A percentile compares a stretch with the other conserved stretches of the same genome.
phyloP scores from a whole-genome alignment of 2,888 invertebrate species.

The Eupithecia exiguata region DNA sequence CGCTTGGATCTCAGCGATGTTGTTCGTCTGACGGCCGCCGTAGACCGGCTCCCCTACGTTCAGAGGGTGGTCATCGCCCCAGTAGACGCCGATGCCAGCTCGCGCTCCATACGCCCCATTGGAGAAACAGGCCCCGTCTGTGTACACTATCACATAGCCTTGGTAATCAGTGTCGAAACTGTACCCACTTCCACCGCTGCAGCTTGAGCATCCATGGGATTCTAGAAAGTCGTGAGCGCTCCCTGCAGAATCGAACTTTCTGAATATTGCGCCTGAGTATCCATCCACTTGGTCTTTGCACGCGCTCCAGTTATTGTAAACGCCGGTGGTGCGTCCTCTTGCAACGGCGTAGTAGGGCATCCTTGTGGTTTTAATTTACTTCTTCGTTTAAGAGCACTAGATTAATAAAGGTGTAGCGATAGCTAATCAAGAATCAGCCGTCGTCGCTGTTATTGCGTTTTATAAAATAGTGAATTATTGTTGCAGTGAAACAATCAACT shows the following conservation, averaged over 20 bases:
- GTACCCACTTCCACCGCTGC: slow-evolving; percentile 15
- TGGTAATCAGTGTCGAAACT: slow-evolving; percentile 7
- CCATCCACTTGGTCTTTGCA: slow-evolving; percentile 85
- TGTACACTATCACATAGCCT: slow-evolving; percentile 88
- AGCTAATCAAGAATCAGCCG: background rate
- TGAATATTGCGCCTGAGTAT: slow-evolving; percentile 85
- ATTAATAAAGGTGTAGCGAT: background rate
- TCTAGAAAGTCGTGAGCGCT: slow-evolving; percentile 85
- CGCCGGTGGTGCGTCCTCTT: slow-evolving; percentile 85
- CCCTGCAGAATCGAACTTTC: slow-evolving; percentile 84
- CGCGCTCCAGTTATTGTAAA: slow-evolving; percentile 86
- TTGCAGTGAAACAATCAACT: background rate
- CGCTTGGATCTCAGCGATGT: slow-evolving; percentile 97
- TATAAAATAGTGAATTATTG: background rate
- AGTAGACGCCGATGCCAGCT: slow-evolving; percentile 97
- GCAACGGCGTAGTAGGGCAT: slow-evolving; percentile 87
- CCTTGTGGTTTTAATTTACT: background rate
- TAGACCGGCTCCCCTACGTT: slow-evolving; percentile 91
- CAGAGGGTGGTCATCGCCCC: slow-evolving; percentile 89
- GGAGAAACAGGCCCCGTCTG: slow-evolving; percentile 95
- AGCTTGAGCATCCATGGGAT: slow-evolving; percentile 43
- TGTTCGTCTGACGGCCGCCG: slow-evolving; percentile 96
- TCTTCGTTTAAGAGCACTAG: background rate
- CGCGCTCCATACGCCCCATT: slow-evolving; percentile 90
- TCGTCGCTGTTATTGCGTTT: background rate